Evolutionary conservation across 30 jellyfish, hydroid and myxozoan species (phyloP), one percentile per base, ranked within the genome.

Genomic region (Euphysa ruthae): DNA sequence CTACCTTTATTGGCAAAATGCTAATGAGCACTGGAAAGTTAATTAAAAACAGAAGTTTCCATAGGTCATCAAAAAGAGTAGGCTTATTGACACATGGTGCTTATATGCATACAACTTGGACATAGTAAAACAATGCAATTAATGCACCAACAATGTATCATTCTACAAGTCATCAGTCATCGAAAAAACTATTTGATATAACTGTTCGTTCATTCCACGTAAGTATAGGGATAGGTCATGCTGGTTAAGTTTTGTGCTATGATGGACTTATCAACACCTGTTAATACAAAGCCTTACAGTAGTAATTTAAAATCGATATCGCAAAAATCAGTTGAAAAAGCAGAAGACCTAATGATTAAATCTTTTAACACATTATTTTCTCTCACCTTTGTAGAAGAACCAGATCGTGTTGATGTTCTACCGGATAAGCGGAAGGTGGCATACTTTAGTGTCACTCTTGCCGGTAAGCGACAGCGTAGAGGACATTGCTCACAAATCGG

Each of bases 401-500:
- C 82, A 14, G 79, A 52, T 15, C 15, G 28, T 30, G 52, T 70
- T 54, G 82, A 70, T 18, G 22, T 16, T 8, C 24, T 44, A 18
- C 23, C 66, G 16, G 79, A 66, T 42, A 68, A 30, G 38, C 54
- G 55, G 26, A 49, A 66, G 10, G 66, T 38, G 43, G 51, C n/a
- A 63, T n/a, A n/a, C n/a, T n/a, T n/a, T n/a, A 44, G 78, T 69
- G 35, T 44, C 82, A 14, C 56, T n/a, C n/a, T 69, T 49, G 82
- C 49, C n/a, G 82, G 68, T 1, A 32, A 77, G 13, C 32, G 68
- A 78, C 68, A 71, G 20, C 69, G 84, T 4, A 12, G 82, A 6
- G 51, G 69, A 15, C 32, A 15, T 29, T 49, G 79, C 6, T 72
- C 85, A 57, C 56, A 72, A 55, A 72, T 72, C 34, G 85, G 85